Conservation (phyloP, 2,888 invertebrate genomes). For the Hanleya hanleyi region DNA sequence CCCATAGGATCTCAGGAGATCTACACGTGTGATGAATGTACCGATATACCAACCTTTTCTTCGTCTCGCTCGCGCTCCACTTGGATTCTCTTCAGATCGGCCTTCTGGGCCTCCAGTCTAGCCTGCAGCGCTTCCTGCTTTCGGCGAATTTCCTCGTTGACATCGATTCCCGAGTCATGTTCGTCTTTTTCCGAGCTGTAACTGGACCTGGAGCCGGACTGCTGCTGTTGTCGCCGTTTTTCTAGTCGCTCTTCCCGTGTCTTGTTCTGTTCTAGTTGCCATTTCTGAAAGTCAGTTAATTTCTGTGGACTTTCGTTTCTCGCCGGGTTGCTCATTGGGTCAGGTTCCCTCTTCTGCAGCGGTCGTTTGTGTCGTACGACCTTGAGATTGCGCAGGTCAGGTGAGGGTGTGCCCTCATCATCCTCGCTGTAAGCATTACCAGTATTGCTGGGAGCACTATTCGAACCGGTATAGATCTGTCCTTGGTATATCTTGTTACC, state of each 20-base stretch:
- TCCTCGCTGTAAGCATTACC: background rate
- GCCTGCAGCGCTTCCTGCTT: slow-evolving; percentile 54
- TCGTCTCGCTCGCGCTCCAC: slow-evolving; percentile 44
- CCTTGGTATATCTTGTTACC: background rate
- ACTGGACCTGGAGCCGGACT: slow-evolving; percentile 13
- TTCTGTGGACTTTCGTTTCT: background rate
- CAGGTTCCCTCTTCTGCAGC: background rate
- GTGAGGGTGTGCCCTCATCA: background rate
- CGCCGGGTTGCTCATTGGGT: background rate
- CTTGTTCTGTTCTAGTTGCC: slow-evolving; percentile 60
- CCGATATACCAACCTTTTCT: slow-evolving; percentile 50
- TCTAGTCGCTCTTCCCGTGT: slow-evolving; percentile 47
- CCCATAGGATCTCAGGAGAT: too few species aligned
- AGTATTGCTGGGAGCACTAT: background rate
- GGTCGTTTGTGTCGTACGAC: background rate
- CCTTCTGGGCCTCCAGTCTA: slow-evolving; percentile 53
- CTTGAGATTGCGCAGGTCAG: background rate
- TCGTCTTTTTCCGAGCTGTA: slow-evolving; percentile 22
- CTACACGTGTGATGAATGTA: too few species aligned
- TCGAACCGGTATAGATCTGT: background rate
- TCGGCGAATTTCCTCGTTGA: slow-evolving; percentile 45
- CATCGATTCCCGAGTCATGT: slow-evolving; percentile 28
- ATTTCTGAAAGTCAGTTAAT: slow-evolving; percentile 59
- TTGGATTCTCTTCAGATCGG: slow-evolving; percentile 51
- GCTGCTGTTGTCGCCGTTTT: background rate